Evolutionary conservation across 2,888 invertebrate species (phyloP).

Genomic region (Pseudococcus viburni): DNA sequence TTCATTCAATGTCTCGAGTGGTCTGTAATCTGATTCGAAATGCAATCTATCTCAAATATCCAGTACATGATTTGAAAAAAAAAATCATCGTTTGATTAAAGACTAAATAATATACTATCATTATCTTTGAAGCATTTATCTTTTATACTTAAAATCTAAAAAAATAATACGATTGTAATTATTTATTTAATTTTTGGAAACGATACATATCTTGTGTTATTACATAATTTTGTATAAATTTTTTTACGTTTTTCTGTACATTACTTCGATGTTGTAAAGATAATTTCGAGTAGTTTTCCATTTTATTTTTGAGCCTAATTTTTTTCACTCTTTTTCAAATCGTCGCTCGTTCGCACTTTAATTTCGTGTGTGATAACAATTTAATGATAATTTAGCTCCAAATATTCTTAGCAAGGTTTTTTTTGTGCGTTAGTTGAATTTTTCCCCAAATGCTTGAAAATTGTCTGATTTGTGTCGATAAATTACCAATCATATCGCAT

Average conservation of each 20-base stretch:
- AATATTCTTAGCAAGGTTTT: not conserved
- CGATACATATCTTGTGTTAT: conserved; percentile 55
- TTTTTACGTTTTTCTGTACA: conserved; percentile 54
- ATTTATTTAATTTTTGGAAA: conserved; percentile 36
- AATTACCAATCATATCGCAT: conserved; percentile 9
- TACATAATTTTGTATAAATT: conserved; percentile 51
- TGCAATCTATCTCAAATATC: too few relatives aligned
- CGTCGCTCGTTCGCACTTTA: conserved; percentile 40
- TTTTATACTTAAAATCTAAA: conserved; percentile 42
- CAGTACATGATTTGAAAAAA: not conserved
- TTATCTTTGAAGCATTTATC: conserved; percentile 41
- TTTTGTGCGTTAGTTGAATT: not conserved
- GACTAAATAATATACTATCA: conserved; percentile 24
- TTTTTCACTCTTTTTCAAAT: conserved; percentile 32
- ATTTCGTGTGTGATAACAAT: conserved; percentile 47
- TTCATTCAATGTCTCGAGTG: not conserved
- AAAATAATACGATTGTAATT: conserved; percentile 9
- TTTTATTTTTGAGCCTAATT: conserved; percentile 35
- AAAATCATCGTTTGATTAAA: not conserved
- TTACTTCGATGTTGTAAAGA: conserved; percentile 45
- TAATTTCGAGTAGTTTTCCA: conserved; percentile 26
- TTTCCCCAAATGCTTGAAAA: not conserved
- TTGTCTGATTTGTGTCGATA: conserved; percentile 19
- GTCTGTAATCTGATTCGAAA: not conserved
- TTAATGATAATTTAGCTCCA: not conserved